Conservation (phyloP, 2,888 invertebrate species). For the Cerceris rybyensis region DNA sequence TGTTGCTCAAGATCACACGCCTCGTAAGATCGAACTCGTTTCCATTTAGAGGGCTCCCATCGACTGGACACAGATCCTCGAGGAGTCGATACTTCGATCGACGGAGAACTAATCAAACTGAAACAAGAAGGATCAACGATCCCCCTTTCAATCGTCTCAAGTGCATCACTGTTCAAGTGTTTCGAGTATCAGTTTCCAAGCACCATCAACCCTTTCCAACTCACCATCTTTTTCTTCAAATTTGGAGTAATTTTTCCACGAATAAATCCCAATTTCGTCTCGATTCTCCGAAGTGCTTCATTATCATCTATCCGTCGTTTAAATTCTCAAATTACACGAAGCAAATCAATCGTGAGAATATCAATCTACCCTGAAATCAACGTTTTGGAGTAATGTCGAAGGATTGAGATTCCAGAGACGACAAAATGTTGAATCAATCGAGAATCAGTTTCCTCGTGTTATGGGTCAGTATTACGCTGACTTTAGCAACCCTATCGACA, state of each 20-base stretch:
- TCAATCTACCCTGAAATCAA: neutral
- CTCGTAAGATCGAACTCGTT: conserved; percentile 71
- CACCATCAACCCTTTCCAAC: conserved; percentile 32
- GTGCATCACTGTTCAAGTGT: conserved; percentile 10
- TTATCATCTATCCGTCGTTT: neutral
- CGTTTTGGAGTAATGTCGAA: conserved; percentile 5
- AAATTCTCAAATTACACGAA: neutral
- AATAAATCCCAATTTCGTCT: conserved; percentile 18
- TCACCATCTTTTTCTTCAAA: conserved; percentile 38
- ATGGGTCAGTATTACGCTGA: conserved; percentile 47
- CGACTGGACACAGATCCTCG: conserved; percentile 34
- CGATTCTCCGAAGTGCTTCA: neutral
- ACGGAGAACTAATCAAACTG: conserved; percentile 55
- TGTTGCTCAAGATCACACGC: conserved; percentile 79
- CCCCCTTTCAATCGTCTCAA: conserved; percentile 42
- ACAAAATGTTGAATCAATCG: conserved; percentile 1
- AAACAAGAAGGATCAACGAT: conserved; percentile 17
- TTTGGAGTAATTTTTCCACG: conserved; percentile 14
- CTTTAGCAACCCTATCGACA: conserved; percentile 68
- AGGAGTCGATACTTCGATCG: conserved; percentile 45
- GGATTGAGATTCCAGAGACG: neutral
- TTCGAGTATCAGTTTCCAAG: conserved; percentile 38
- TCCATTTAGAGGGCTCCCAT: conserved; percentile 71
- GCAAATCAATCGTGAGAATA: too few species aligned
- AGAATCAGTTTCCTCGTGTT: conserved; percentile 53